Conservation (phyloP, 2,113 vertebrate species). For the Neodontobutis hainanensis region DNA sequence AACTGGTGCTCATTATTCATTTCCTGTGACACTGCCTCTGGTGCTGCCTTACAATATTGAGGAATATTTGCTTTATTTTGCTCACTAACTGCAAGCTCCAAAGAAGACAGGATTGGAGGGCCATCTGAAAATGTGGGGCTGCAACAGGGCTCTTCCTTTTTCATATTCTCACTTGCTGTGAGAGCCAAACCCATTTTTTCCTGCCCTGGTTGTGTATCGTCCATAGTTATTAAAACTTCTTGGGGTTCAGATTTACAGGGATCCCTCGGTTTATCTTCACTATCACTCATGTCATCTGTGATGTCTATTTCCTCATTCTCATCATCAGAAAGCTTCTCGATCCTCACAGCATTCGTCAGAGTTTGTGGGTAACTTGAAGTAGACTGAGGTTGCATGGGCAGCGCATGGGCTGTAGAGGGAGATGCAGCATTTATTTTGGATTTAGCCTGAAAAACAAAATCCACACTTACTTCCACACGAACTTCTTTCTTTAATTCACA, state of each 20-base stretch:
- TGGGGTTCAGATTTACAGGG: background rate
- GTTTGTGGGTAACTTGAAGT: constrained; percentile 40
- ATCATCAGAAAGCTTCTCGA: constrained; percentile 91
- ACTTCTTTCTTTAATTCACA: constrained; percentile 73
- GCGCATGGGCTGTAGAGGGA: constrained; percentile 44
- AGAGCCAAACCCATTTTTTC: background rate
- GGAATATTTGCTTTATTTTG: rapidly evolving
- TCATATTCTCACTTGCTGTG: constrained; percentile 5
- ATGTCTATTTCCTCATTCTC: constrained; percentile 97
- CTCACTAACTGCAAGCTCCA: background rate
- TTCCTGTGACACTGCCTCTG: constrained; percentile 7
- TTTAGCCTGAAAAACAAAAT: constrained; percentile 77
- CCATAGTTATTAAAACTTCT: background rate
- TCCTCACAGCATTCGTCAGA: constrained; percentile 87
- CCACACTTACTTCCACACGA: too few relatives aligned
- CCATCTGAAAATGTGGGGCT: background rate
- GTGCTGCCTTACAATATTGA: background rate
- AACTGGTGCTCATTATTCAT: constrained; percentile 27
- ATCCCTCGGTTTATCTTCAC: constrained; percentile 33
- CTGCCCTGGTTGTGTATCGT: constrained; percentile 11
- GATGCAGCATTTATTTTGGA: constrained; percentile 69
- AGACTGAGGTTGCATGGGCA: constrained; percentile 33
- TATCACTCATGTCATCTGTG: constrained; percentile 83
- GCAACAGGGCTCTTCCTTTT: background rate
- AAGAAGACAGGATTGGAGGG: background rate